Evolutionary conservation across 1,140 invertebrate species (phyloP), one percentile per base, ranked within the genome.

Genomic region (Drosophila tsacasi): DNA sequence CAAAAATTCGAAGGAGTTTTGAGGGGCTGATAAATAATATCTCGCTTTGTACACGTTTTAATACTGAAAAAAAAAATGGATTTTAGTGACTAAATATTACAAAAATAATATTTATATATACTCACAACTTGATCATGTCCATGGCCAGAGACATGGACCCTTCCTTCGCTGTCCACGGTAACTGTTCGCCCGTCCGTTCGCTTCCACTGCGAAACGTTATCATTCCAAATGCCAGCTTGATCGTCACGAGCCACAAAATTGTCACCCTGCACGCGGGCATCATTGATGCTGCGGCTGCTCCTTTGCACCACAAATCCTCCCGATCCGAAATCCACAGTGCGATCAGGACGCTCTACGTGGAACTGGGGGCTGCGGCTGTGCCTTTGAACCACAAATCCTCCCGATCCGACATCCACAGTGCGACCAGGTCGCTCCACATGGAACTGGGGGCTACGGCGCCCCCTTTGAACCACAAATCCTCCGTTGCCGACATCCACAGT

Each of bases 111-210:
- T n/a, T n/a, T 13, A n/a, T 17, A n/a, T 17, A 2, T 44, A 71
- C 66, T 49, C 35, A 58, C 66, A n/a, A 2, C 7, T 37, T 49
- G 50, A 0, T 52, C 32, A 1, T 9, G 25, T 13, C 68, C 68
- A 25, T 71, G 66, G 17, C 66, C 68, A 35, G 50, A 58, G 25
- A 72, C 21, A 32, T 74, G 73, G 23, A 40, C 32, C 5, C 42
- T 66, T 15, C 78, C 82, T n/a, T 50, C 8, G 2, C 8, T 3
- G 15, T 57, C 77, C 0, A 81, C 6, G 8, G 57, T 21, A 0
- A 84, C 82, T 2, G 82, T 84, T 13, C 82, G 82, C 37, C 82
- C 82, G 35, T 85, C 77, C 0, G 77, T 46, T 32, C 81, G 81
- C 27, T 65, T 84, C 81, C 81, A 84, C 7, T 69, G 50, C 6